Evolutionary conservation across 2,888 invertebrate species (phyloP), one percentile per base, ranked within the genome.

Genomic region (Polylopha cassiicola): DNA sequence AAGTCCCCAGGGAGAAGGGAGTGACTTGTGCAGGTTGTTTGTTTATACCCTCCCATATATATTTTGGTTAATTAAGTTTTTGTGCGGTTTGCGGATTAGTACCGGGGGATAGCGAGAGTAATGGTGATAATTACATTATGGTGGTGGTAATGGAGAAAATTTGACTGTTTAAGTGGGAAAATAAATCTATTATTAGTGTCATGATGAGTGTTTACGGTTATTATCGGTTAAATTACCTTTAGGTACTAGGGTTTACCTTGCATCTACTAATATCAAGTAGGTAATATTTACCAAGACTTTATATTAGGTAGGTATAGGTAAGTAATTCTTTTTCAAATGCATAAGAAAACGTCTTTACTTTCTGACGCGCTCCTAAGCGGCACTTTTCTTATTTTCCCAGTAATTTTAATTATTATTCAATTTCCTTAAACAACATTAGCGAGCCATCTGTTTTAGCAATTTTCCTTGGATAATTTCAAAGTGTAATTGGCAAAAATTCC

Each of bases 31-130:
- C 43, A 22, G 66, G 68, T 59, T 73, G 74, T 73, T 79, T 84
- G 76, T 82, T 78, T 81, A 80, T 78, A 73, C 72, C 71, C 74
- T 64, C 61, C 69, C 70, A 55, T 56, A 73, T 80, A 78, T 79
- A 78, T 82, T 80, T 76, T 71, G 73, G 79, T 84, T 84, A 84
- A 84, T 85, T 84, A 79, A 78, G 81, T 84, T 82, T 84, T 82
- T 82, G 76, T 74, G 70, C 57, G 73, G 72, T 66, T 24, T 60
- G 61, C 65, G 69, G 73, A 76, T 80, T 76, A 78, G 63, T 66
- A 53, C 51, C 53, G 52, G 46, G 30, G 46, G 22, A 17, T 24
- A 22, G 48, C n/a, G n/a, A 14, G 30, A 14, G 39, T 17, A 16
- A 6, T 23, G 30, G 23, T 41, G 39, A 30, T 41, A 41, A 41